Percentiles rank a stretch among this genome's conserved stretches.
Conservation (phyloP, 2,888 invertebrate species). For the Apamea anceps region DNA sequence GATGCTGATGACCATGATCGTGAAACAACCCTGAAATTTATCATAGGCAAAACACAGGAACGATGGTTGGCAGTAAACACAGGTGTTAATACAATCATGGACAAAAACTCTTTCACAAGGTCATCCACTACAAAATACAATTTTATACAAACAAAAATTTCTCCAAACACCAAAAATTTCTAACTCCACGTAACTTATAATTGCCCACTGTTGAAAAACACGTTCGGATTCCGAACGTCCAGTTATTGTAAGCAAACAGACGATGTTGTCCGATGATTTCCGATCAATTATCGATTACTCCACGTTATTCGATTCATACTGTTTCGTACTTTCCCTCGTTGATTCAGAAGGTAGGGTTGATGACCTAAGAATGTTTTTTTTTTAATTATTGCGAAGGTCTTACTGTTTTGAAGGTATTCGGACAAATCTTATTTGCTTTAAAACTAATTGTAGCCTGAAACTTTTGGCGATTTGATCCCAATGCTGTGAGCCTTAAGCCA, state of each 20-base stretch:
- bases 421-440: too few relatives aligned
- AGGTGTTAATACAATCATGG: neutral
- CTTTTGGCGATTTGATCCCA: too few relatives aligned
- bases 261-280: conserved; percentile 19
- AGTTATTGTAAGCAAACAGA: conserved; percentile 22
- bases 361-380: conserved; percentile 9
- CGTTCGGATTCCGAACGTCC: conserved; percentile 34
- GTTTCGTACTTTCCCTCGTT: conserved; percentile 44
- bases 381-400: neutral
- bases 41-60: neutral
- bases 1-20: neutral
- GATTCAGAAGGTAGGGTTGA: conserved; percentile 13
- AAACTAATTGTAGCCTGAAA: too few relatives aligned
- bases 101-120: neutral
- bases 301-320: conserved; percentile 20
- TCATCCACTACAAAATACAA: neutral
- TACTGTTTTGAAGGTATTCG: neutral
- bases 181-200: conserved; percentile 52
- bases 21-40: neutral
- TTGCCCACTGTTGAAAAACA: conserved; percentile 42
- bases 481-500: too few relatives aligned
- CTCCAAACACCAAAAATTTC: conserved; percentile 41
- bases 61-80: neutral
- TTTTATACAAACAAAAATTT: conserved; percentile 39
- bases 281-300: conserved; percentile 54